Base-by-base conservation (phyloP, 2,797 vertebrate species). In the Tapera naevia region DNA sequence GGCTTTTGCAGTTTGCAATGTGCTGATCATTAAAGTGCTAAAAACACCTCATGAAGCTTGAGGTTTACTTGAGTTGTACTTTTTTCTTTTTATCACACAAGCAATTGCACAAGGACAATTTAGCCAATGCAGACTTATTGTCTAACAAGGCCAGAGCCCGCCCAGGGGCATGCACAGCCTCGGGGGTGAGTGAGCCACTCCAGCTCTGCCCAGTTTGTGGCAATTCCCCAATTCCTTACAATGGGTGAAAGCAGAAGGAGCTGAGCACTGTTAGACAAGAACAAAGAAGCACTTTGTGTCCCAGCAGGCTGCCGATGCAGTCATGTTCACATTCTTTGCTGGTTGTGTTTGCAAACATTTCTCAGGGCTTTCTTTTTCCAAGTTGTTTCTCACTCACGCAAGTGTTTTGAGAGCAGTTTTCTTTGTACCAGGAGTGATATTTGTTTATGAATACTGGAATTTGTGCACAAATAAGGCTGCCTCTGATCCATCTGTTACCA, bases 131-230 rank as follows among this genome's bases (percentile, higher is more conserved):
- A 41, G 50, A 27, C 84, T 48, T 79, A 61, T 17, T 57, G 65
- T 6, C 33, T 28, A 3, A 23, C 8, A 10, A 1, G 13, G 61
- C 35, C 67, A 46, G 41, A 48, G 53, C 62, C 62, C n/a, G 17
- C 28, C 57, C 0, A 0, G 39, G 58, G 35, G 60, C 0, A 0
- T 5, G 16, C 1, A 3, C 12, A 19, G 46, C 46, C 53, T 41
- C 66, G 39, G 32, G 0, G 15, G 41, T 2, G 4, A 13, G 4
- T 53, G 24, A 11, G 54, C 21, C 13, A 2, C 25, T 37, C 25
- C 33, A 6, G 37, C n/a, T 32, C 3, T 56, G 5, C 64, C 54
- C 51, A 4, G 32, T 14, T 7, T n/a, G n/a, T n/a, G n/a, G n/a
- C n/a, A n/a, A n/a, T n/a, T n/a, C n/a, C 64, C 54, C 51, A 4